Conservation (phyloP, 2,797 vertebrate genomes). For the Phalanger gymnotis region DNA sequence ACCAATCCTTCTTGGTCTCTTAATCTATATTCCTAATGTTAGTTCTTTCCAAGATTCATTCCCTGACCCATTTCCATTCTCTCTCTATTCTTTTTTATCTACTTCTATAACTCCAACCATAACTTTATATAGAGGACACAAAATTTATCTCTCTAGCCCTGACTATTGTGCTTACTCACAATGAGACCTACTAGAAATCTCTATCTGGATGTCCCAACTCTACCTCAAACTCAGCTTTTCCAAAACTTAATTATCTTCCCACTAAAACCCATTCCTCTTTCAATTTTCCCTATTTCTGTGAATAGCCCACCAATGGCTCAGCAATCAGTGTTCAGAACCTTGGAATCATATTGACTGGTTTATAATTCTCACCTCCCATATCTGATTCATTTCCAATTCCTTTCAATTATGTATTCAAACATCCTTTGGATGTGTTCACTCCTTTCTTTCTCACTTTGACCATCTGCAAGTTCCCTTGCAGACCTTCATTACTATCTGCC, state of each 20-base stretch:
- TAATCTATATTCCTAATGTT: background rate
- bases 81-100: background rate
- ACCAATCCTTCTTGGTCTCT: background rate
- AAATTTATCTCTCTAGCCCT: background rate
- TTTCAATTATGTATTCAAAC: background rate
- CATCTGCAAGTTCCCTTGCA: background rate
- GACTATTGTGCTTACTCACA: background rate
- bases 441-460: background rate
- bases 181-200: background rate
- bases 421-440: background rate
- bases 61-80: background rate
- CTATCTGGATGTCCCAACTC: background rate
- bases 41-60: background rate
- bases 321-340: background rate
- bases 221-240: background rate
- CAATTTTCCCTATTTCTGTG: background rate
- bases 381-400: background rate
- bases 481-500: background rate
- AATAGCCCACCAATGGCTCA: background rate
- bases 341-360: background rate
- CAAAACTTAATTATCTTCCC: background rate
- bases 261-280: background rate
- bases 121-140: background rate
- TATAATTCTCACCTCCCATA: background rate
- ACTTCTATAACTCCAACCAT: background rate